Evolutionary conservation across 1,140 invertebrate species (phyloP), one percentile per base, ranked within the genome.

Genomic region (Dolichoris vasculosae): DNA sequence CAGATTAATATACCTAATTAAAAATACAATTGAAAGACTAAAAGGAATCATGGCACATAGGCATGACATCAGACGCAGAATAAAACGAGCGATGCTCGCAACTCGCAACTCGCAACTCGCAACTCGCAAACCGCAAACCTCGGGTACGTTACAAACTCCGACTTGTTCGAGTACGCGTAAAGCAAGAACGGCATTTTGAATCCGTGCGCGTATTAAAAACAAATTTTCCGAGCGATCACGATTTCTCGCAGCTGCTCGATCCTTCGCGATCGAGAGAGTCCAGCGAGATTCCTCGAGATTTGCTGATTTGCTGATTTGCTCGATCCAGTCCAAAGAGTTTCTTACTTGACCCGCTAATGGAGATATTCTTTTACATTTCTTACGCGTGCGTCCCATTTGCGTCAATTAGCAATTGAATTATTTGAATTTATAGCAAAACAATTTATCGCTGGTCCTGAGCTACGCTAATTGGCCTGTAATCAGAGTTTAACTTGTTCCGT

Each of bases 221-320:
- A 38, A 73, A 73, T 2, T 43, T 40, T 73, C 23, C 17, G 35
- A 43, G 8, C 20, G 55, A 83, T 83, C 64, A 40, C 76, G 55
- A 77, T 83, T 83, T 83, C 76, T 83, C 82, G 73, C 48, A 55
- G 73, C 40, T 83, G 43, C 9, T 43, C 48, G 55, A 35, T 63
- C 35, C 77, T 38, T 7, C 17, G 35, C 32, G 4, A 63, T 79
- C 7, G 48, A 17, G n/a, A 30, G 30, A n/a, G n/a, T n/a, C n/a
- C 46, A 15, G 11, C 6, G 30, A n/a, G 75, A n/a, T n/a, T n/a
- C n/a, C n/a, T n/a, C n/a, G n/a, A n/a, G n/a, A n/a, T n/a, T n/a
- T n/a, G n/a, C n/a, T n/a, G n/a, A n/a, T n/a, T n/a, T n/a, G n/a
- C n/a, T n/a, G 26, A 82, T 73, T n/a, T 23, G n/a, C 11, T 59